Evolutionary conservation across 2,888 invertebrate genomes (phyloP).

Genomic region (Agrotis exclamationis): DNA sequence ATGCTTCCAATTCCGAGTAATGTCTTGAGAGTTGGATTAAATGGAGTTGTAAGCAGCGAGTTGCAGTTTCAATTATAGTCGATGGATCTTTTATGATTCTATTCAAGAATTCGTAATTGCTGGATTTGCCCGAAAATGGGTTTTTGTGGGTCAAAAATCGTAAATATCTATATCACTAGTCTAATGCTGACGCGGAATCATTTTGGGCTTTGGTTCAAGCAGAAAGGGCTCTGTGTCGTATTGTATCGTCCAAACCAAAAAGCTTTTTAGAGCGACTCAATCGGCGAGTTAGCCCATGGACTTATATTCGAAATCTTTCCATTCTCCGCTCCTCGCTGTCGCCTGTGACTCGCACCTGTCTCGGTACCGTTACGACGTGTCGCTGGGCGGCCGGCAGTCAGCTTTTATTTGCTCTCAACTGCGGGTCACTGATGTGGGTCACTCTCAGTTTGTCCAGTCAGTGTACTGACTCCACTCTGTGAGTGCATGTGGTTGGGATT

Average conservation of each 20-base stretch:
- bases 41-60: neutral
- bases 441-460: constrained; percentile 54
- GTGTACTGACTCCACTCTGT: constrained; percentile 37
- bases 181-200: too few relatives aligned
- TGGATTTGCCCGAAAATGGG: too few relatives aligned
- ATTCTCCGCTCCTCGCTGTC: neutral
- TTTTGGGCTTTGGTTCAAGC: too few relatives aligned
- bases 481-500: constrained; percentile 9
- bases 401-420: constrained; percentile 70
- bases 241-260: too few relatives aligned
- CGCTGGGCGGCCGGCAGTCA: constrained; percentile 62
- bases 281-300: neutral
- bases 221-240: too few relatives aligned
- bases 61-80: neutral
- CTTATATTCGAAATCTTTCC: neutral
- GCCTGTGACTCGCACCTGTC: constrained; percentile 24
- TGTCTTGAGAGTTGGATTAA: neutral
- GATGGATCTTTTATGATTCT: too few relatives aligned
- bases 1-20: neutral
- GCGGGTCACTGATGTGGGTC: constrained; percentile 68
- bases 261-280: too few relatives aligned
- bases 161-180: too few relatives aligned
- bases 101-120: too few relatives aligned
- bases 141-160: too few relatives aligned
- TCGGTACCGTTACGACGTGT: constrained; percentile 74